Base-by-base conservation (phyloP, 2,797 vertebrate species). In the Loris lydekkerianus region DNA sequence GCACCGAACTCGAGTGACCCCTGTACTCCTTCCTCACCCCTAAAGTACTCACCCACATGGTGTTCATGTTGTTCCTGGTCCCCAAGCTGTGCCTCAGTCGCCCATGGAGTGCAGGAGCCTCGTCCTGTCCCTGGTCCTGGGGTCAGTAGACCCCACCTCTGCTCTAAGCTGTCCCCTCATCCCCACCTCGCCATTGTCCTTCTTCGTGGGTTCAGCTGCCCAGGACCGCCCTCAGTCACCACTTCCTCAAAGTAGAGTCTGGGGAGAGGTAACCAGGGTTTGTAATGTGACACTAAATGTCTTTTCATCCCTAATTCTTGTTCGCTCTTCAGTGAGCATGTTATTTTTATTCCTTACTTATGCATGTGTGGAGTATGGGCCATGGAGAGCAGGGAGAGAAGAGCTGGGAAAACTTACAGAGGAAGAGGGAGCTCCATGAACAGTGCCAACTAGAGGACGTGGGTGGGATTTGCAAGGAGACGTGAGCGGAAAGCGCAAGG, bases 41-140 rank as follows among this genome's bases (percentile, higher is more conserved):
- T 17, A 75, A 29, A 8, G 40, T 75, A 5, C 40, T 29, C 40
- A 46, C 2, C 14, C 4, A 49, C 46, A 11, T 1, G 14, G 43
- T 49, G 29, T 46, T 25, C 7, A 43, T 10, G 46, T 49, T 10
- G 7, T 49, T 49, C 46, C 46, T 1, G 1, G 2, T 0, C 25
- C 27, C 40, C 40, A 27, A 29, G 13, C 14, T 14, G 1, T 7
- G 8, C 40, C 40, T 43, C 17, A 7, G 8, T 29, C 3, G 46
- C 8, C 14, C 40, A 7, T 46, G 72, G 14, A 46, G 40, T 1
- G 2, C 40, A 18, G 43, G 49, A 46, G 27, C 73, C 43, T 1
- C 0, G 17, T 31, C 27, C 8, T 76, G 43, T 49, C 9, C 73
- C 43, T 31, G 29, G 27, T 76, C 43, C 43, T 31, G 43, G 43